Base-by-base conservation (phyloP, 2,888 invertebrate genomes). In the Sturmia bella region DNA sequence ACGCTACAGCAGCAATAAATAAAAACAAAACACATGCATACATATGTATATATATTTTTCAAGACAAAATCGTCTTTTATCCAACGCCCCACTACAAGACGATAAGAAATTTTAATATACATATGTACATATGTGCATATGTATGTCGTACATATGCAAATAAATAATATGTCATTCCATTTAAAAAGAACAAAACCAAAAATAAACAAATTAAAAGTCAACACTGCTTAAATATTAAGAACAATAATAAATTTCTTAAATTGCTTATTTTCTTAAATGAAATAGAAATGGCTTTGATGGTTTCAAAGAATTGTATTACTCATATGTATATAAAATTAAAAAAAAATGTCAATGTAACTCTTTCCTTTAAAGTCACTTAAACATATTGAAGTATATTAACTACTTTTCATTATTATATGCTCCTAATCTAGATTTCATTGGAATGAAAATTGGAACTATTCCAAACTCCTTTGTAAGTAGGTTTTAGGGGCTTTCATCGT, bases 141-240 rank as follows among this genome's bases (percentile, higher is more conserved):
- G 7, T 32, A 32, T 9, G 9, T 32, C 4, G 6, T 27, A 27
- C 27, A 27, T 64, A 27, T 3, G 19, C 19, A 61, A 15, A 45
- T 9, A 17, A 15, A 45, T 17, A 37, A 68, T 64, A 61, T 52
- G 50, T 68, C 76, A 80, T 80, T 80, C 80, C 80, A 80, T 45
- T 61, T 15, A 24, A 43, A 39, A 69, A 61, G 37, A 19, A 45
- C 3, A 19, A 57, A 57, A 13, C 39, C 57, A 57, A 37, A 57
- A 57, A 59, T 13, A 41, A 24, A 41, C 2, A n/a, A 57, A 24
- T 56, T 15, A 21, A 41, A 11, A 9, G n/a, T 54, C 15, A 43
- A 45, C 45, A 6, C 21, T 1, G 12, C 0, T 48, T 21, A 64
- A 21, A 41, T 11, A 3, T 3, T 21, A 45, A 61, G 15, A 4